phyloP scores from a whole-genome alignment of 2,888 invertebrate species.

The Synanthedon andrenaeformis region DNA sequence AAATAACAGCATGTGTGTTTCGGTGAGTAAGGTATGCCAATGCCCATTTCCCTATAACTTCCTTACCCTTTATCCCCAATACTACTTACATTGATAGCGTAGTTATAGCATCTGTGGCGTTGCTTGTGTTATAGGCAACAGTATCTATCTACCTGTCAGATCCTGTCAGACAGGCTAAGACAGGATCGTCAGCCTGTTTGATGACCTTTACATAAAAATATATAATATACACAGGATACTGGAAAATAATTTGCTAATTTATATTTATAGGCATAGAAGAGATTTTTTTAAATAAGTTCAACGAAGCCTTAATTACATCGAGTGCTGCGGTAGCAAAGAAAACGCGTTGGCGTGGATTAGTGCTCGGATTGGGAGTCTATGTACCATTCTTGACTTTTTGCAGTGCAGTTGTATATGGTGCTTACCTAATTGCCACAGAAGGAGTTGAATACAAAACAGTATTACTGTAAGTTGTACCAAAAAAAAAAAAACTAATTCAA shows the following conservation, averaged over 20 bases:
- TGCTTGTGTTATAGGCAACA: no score
- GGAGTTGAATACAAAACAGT: constrained; percentile 73
- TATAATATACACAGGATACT: no score
- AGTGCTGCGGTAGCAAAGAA: constrained; percentile 67
- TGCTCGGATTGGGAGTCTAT: constrained; percentile 77
- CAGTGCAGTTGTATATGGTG: constrained; percentile 78
- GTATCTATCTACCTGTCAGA: no score
- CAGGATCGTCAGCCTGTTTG: no score
- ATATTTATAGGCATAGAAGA: constrained; percentile 54
- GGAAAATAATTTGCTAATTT: not conserved
- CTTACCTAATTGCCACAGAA: constrained; percentile 72
- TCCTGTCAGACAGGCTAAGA: no score
- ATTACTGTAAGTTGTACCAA: constrained; percentile 66
- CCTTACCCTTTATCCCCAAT: no score
- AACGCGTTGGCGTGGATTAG: constrained; percentile 75
- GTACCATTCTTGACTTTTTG: constrained; percentile 79
- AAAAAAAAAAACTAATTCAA: not conserved
- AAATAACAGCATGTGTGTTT: no score
- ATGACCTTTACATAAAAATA: no score
- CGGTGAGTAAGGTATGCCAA: no score
- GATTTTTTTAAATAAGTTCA: constrained; percentile 69
- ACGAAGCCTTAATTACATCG: constrained; percentile 56
- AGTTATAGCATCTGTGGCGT: no score
- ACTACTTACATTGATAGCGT: no score
- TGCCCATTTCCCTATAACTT: no score